phyloP scores from a whole-genome alignment of 2,797 vertebrate genomes.

The Sciaenops ocellatus region DNA sequence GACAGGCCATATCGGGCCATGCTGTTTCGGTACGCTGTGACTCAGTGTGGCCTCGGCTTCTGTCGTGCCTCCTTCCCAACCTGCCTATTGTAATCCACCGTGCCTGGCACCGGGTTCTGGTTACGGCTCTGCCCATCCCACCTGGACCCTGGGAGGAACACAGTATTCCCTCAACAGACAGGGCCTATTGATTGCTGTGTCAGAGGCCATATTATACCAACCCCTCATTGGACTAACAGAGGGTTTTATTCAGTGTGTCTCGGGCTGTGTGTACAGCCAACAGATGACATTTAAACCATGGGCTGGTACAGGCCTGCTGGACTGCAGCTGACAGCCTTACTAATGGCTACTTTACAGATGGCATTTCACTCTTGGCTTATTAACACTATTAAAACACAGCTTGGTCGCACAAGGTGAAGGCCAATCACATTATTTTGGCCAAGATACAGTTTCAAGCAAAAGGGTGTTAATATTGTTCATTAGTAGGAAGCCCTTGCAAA shows the following conservation, averaged over 20 bases:
- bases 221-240: conserved; percentile 67
- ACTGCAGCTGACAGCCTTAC: conserved; percentile 69
- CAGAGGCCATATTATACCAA: conserved; percentile 79
- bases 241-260: conserved; percentile 66
- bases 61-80: conserved; percentile 38
- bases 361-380: conserved; percentile 81
- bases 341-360: conserved; percentile 83
- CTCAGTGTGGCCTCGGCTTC: conserved; percentile 47
- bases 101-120: conserved; percentile 61
- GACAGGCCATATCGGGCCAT: conserved; percentile 41
- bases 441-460: conserved; percentile 42
- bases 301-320: conserved; percentile 53
- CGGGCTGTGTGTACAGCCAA: conserved; percentile 53
- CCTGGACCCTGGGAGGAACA: conserved; percentile 62
- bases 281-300: conserved; percentile 81
- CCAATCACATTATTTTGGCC: conserved; percentile 59
- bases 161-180: conserved; percentile 78
- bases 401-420: conserved; percentile 69
- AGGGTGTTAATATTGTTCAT: conserved; percentile 32
- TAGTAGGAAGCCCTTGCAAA: conserved; percentile 17
- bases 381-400: conserved; percentile 77
- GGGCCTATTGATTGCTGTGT: conserved; percentile 83
- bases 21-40: conserved; percentile 65
- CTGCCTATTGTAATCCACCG: conserved; percentile 58
- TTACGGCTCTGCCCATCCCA: conserved; percentile 66